A percentile compares a stretch with the other conserved stretches of the same genome.
Evolutionary conservation across 2,888 invertebrate species (phyloP).

Genomic region (Augiades crinisus): DNA sequence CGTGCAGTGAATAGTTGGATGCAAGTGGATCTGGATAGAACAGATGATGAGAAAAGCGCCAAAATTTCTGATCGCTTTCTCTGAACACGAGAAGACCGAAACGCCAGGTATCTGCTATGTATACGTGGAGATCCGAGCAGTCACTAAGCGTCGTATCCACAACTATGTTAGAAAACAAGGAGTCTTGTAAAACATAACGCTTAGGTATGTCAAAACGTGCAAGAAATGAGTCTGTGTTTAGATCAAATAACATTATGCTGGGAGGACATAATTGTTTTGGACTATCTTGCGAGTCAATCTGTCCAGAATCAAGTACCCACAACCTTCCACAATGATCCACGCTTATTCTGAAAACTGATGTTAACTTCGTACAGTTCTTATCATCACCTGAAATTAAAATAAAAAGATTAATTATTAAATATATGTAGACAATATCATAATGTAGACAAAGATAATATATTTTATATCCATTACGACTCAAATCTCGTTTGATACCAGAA

Average conservation of each 20-base stretch:
- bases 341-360: conserved; percentile 88
- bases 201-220: conserved; percentile 84
- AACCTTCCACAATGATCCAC: conserved; percentile 88
- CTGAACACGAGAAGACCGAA: conserved; percentile 84
- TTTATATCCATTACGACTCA: too few species aligned
- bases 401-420: not conserved
- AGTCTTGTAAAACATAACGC: conserved; percentile 84
- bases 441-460: too few species aligned
- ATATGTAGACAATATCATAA: too few species aligned
- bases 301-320: conserved; percentile 91
- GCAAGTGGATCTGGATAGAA: conserved; percentile 88
- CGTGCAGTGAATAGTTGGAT: conserved; percentile 87
- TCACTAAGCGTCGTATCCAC: conserved; percentile 82
- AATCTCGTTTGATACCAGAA: too few species aligned
- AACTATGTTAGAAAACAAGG: conserved; percentile 85
- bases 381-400: conserved; percentile 47
- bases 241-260: conserved; percentile 86
- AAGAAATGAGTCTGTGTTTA: conserved; percentile 83
- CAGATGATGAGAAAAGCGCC: conserved; percentile 84
- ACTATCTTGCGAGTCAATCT: conserved; percentile 83
- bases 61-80: conserved; percentile 79
- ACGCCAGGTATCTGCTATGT: conserved; percentile 87
- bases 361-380: conserved; percentile 83
- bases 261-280: conserved; percentile 88
- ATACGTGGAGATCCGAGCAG: conserved; percentile 84